Base-by-base conservation (phyloP, 2,113 vertebrate species). In the Coregonus clupeaformis region DNA sequence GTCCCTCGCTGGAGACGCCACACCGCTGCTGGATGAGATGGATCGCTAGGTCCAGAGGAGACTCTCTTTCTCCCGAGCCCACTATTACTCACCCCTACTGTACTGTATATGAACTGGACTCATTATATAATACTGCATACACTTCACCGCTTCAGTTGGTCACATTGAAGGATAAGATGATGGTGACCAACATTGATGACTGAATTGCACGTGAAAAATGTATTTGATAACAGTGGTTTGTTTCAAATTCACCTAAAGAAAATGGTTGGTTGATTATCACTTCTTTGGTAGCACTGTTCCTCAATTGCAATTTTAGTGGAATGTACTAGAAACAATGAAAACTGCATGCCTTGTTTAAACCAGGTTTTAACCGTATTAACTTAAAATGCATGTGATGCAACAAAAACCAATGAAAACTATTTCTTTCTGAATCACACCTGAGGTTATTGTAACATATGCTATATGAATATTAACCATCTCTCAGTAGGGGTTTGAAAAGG, bases 1-100 rank as follows among this genome's bases (percentile, higher is more conserved):
- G 95, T 97, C 95, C 79, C 92, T 96, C 5, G 94, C 95, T 0
- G 95, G 95, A 71, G 95, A 97, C 0, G 95, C 95, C 85, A 96
- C 95, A 0, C 95, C 95, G 0, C 93, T 97, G 77, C 90, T 97
- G 81, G 95, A 97, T 0, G 95, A 97, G 90, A 97, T 96, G 95
- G 95, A 97, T 86, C 95, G 95, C 90, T 97, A 96, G 93, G 80
- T 30, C 12, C 32, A n/a, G 30, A 36, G 70, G 57, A 22, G 25
- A 67, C 3, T 11, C 16, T 20, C 20, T 25, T 14, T 16, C 22
- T 49, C 47, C 68, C 11, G 24, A 16, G 55, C 45, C n/a, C 22
- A 42, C 36, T 42, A 2, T 42, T 42, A 27, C 22, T 25, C 47
- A 24, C 24, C 49, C 36, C 47, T 69, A 47, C 42, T 49, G 24